Evolutionary conservation across 2,797 vertebrate species (phyloP).

Genomic region (Coendou prehensilis): DNA sequence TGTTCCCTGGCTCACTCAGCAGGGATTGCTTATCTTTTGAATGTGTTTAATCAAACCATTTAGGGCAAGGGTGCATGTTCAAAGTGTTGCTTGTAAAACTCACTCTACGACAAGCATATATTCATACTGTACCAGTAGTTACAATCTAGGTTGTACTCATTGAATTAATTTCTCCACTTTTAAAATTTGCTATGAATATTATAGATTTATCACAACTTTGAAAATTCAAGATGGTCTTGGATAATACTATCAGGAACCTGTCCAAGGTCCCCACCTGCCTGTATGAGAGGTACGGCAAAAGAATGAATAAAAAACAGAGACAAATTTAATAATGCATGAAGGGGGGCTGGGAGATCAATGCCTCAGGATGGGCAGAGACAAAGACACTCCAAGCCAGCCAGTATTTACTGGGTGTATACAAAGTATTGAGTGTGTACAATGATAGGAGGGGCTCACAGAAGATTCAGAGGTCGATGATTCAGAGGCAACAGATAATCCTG

Average conservation of each 20-base stretch:
- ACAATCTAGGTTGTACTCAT: background rate
- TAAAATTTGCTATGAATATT: background rate
- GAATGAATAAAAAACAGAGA: too few relatives aligned
- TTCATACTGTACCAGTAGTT: background rate
- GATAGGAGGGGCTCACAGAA: too few relatives aligned
- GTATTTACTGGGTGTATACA: too few relatives aligned
- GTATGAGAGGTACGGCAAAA: too few relatives aligned
- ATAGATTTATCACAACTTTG: constrained; percentile 14
- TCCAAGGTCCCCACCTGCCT: too few relatives aligned
- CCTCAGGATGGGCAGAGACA: too few relatives aligned
- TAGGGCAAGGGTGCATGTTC: background rate
- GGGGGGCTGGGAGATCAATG: too few relatives aligned
- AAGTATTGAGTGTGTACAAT: too few relatives aligned
- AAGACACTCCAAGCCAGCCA: too few relatives aligned
- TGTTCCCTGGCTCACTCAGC: constrained; percentile 19
- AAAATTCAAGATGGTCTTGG: constrained; percentile 14
- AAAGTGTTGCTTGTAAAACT: constrained; percentile 57
- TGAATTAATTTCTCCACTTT: constrained; percentile 33
- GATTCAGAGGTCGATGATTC: too few relatives aligned
- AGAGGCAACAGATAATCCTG: too few relatives aligned
- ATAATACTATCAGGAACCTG: background rate
- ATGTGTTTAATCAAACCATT: constrained; percentile 40
- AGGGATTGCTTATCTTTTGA: constrained; percentile 34
- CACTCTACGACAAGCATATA: background rate
- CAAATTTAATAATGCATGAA: too few relatives aligned